Conservation (phyloP, 2,888 invertebrate genomes). For the Cephonodes hylas region DNA sequence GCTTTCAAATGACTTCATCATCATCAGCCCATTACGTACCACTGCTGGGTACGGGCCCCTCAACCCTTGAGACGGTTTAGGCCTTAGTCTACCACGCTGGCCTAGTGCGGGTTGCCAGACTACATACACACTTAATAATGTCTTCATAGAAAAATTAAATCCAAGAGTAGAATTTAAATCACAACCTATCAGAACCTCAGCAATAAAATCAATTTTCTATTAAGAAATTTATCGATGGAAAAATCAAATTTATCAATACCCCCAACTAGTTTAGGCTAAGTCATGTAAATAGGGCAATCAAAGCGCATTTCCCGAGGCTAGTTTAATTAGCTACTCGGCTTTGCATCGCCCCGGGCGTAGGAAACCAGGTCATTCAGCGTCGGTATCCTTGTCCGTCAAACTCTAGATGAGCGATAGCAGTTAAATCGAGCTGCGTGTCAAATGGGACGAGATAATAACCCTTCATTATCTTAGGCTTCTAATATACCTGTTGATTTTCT, state of each 20-base stretch:
- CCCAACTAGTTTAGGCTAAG: background rate
- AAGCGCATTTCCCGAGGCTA: background rate
- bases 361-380: background rate
- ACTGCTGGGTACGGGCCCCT: too few relatives aligned
- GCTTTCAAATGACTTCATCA: too few relatives aligned
- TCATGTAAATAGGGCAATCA: background rate
- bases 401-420: background rate
- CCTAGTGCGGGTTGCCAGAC: too few relatives aligned
- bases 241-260: background rate
- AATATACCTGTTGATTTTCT: too few relatives aligned
- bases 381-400: background rate
- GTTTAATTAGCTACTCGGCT: background rate
- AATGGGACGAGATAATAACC: background rate
- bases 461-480: background rate
- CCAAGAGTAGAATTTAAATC: too few relatives aligned
- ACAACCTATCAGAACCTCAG: too few relatives aligned
- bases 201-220: too few relatives aligned
- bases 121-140: too few relatives aligned
- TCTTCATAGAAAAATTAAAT: too few relatives aligned
- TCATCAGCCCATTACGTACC: too few relatives aligned
- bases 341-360: background rate
- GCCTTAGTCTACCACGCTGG: too few relatives aligned
- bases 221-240: background rate
- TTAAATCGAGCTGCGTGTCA: background rate
- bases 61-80: too few relatives aligned